Evolutionary conservation across 37 sponge, comb jelly and placozoan species (phyloP).

Genomic region (Halisarca cf. caerulea): DNA sequence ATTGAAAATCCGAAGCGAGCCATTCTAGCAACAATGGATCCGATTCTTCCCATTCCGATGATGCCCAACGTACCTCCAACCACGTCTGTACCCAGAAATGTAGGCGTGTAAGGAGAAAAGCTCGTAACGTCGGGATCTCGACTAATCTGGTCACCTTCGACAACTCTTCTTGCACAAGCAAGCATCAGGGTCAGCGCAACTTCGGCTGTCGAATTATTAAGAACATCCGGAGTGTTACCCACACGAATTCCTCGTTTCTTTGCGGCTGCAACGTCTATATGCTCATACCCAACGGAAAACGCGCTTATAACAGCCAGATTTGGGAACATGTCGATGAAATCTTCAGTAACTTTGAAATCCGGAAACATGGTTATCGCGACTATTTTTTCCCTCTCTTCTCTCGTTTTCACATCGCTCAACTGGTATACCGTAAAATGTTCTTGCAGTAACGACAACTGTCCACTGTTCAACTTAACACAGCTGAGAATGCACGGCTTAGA

Average conservation of each 20-base stretch:
- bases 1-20: slow-evolving; percentile 78
- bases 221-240: slow-evolving; percentile 75
- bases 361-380: background rate
- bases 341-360: background rate
- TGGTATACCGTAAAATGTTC: background rate
- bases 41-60: slow-evolving; percentile 92
- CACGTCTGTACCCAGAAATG: slow-evolving; percentile 53
- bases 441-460: background rate
- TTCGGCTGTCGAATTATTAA: slow-evolving; percentile 76
- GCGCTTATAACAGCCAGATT: slow-evolving; percentile 72
- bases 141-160: slow-evolving; percentile 68
- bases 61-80: slow-evolving; percentile 75
- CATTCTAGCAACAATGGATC: slow-evolving; percentile 71
- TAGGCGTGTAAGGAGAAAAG: slow-evolving; percentile 5
- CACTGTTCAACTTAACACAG: background rate
- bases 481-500: too few species aligned
- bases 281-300: slow-evolving; percentile 80
- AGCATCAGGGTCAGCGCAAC: slow-evolving; percentile 78
- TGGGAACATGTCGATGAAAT: slow-evolving; percentile 39
- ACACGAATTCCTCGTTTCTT: slow-evolving; percentile 61
- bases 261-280: slow-evolving; percentile 71
- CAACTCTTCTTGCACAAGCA: slow-evolving; percentile 65
- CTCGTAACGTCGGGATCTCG: slow-evolving; percentile 35
- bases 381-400: background rate
- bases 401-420: too few species aligned